Base-by-base conservation (phyloP, 2,797 vertebrate genomes). In the Liasis olivaceus region DNA sequence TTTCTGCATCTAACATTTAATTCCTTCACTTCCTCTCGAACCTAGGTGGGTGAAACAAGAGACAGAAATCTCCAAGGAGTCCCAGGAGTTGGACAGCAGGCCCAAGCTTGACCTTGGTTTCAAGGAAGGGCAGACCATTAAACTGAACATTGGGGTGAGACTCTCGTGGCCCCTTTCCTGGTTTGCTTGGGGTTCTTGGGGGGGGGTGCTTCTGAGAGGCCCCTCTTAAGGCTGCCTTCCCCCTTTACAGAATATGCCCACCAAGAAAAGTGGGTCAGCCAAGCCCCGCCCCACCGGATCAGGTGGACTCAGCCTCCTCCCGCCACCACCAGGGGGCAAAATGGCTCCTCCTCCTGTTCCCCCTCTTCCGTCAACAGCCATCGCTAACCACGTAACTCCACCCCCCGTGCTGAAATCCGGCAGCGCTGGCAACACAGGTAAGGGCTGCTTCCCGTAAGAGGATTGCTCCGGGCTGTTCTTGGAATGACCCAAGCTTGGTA, bases 71-170 rank as follows among this genome's bases (percentile, higher is more conserved):
- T 99, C 98, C 95, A 99, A 98, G 97, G 98, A 97, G 54, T 98
- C 98, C 54, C 98, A 98, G 94, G 97, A 98, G 54, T 97, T 98
- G 92, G 98, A 99, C 94, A 98, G 96, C 26, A 98, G 98, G 94
- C 99, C 99, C 60, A 99, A 99, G 93, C 97, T 99, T 96, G 99
- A 99, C 95, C 97, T 99, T 66, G 99, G 99, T 22, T 99, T 99
- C 95, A 99, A 99, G 95, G 99, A 99, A 94, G 99, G 99, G 89
- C 99, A 99, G 97, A 99, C 99, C 87, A 99, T 99, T 96, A 99
- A 99, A 63, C 97, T 99, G 85, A 99, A 98, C 96, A 99, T 99
- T 28, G 99, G 99, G 97, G 99, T 99, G 94, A 96, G 97, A 93
- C 87, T 89, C 13, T 14, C 72, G 4, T 90, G 17, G 13, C 17